phyloP scores from a whole-genome alignment of 2,797 vertebrate species.

The Buceros bicornis region DNA sequence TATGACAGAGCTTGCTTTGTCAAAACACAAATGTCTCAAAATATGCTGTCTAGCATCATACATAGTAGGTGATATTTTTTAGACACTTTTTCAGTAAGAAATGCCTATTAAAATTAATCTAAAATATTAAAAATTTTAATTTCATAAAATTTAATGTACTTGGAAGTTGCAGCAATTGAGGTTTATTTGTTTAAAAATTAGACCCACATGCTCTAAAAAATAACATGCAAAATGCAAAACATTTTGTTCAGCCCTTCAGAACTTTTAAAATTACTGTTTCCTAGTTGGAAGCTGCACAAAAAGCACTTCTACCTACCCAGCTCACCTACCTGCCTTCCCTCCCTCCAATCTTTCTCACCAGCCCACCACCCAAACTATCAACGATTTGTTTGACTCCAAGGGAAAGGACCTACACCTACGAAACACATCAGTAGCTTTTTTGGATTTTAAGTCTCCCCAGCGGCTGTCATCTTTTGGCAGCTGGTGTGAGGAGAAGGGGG shows the following conservation, averaged over 20 bases:
- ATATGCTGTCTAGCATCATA: constrained; percentile 55
- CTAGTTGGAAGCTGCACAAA: background rate
- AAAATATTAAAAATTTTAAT: background rate
- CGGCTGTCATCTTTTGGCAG: background rate
- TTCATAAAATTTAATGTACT: background rate
- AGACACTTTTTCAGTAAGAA: background rate
- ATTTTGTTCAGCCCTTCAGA: background rate
- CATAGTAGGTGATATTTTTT: constrained; percentile 22
- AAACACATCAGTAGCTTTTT: background rate
- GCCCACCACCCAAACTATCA: background rate
- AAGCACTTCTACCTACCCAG: fast-evolving
- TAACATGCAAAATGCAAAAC: background rate
- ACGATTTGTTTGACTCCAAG: background rate
- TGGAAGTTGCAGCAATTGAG: background rate
- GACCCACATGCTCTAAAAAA: background rate
- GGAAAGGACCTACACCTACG: background rate
- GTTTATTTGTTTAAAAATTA: background rate
- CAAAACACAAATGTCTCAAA: constrained; percentile 73
- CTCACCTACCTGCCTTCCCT: background rate
- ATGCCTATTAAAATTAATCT: background rate
- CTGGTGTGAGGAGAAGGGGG: background rate
- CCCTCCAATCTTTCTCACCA: background rate
- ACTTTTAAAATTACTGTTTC: background rate
- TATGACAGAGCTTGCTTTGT: constrained; percentile 68
- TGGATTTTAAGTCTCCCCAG: background rate